Conservation (phyloP, 2,797 vertebrate genomes). For the Falco peregrinus region DNA sequence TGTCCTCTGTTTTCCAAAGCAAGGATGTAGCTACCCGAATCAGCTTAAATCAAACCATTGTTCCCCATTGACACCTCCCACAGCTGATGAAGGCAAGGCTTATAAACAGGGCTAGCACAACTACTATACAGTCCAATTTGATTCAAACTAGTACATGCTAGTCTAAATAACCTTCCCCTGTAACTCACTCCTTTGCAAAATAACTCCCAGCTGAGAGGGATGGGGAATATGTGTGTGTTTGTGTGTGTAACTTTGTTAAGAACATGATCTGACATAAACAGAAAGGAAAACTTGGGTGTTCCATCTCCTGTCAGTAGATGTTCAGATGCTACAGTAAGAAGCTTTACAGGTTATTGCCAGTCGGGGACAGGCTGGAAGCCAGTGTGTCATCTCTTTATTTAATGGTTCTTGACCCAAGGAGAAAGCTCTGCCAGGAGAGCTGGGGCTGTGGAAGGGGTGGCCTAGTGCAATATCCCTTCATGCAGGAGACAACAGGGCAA, state of each 20-base stretch:
- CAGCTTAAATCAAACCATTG: background rate
- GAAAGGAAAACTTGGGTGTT: background rate
- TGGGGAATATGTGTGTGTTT: background rate
- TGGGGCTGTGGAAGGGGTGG: background rate
- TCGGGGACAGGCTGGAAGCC: background rate
- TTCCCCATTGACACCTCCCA: background rate
- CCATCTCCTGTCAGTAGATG: background rate
- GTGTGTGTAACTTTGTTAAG: background rate
- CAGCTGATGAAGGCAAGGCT: background rate
- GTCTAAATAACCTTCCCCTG: background rate
- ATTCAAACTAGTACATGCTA: background rate
- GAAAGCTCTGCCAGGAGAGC: background rate
- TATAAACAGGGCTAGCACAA: background rate
- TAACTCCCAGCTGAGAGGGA: background rate
- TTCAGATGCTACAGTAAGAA: background rate
- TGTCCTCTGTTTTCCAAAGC: background rate
- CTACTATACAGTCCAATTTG: background rate
- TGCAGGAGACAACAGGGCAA: rapidly evolving
- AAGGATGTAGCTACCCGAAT: background rate
- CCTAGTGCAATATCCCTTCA: background rate
- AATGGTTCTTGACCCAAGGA: background rate
- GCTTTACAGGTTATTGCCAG: background rate
- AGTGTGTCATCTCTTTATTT: background rate
- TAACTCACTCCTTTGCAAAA: background rate
- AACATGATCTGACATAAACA: background rate